Evolutionary conservation across 1,140 invertebrate species (phyloP).

Genomic region (Hyphantria cunea): DNA sequence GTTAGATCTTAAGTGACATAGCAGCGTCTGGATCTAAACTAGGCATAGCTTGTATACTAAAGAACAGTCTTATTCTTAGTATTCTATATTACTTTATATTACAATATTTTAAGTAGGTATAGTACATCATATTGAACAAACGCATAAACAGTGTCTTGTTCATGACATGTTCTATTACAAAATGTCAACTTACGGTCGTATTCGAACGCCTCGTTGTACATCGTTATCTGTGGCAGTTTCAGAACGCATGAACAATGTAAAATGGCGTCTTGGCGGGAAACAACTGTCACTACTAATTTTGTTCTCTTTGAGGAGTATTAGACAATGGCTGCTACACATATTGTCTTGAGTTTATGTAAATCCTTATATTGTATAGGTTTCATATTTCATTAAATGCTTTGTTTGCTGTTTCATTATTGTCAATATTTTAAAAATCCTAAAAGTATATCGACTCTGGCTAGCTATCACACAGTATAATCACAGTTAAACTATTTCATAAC

Average conservation of each 20-base stretch:
- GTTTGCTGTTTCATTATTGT: not conserved
- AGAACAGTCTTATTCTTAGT: too few species aligned
- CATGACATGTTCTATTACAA: too few species aligned
- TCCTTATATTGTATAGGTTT: not conserved
- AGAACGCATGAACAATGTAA: constrained; percentile 33
- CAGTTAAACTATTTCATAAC: too few species aligned
- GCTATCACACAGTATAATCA: too few species aligned
- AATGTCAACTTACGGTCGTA: constrained; percentile 53
- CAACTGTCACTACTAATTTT: constrained; percentile 18
- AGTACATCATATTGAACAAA: too few species aligned
- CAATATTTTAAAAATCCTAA: too few species aligned
- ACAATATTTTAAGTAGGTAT: too few species aligned
- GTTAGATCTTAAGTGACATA: too few species aligned
- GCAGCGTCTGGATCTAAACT: too few species aligned
- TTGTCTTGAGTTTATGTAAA: not conserved
- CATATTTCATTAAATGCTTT: not conserved
- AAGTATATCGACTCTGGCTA: too few species aligned
- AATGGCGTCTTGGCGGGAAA: constrained; percentile 37
- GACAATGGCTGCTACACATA: not conserved
- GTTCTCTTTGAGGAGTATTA: not conserved
- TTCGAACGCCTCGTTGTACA: constrained; percentile 61
- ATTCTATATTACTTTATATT: too few species aligned
- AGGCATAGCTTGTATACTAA: too few species aligned
- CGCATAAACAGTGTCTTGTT: not conserved
- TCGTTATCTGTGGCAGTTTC: constrained; percentile 40